phyloP scores from a whole-genome alignment of 2,888 invertebrate genomes.

The Trissonchulus sp. region DNA sequence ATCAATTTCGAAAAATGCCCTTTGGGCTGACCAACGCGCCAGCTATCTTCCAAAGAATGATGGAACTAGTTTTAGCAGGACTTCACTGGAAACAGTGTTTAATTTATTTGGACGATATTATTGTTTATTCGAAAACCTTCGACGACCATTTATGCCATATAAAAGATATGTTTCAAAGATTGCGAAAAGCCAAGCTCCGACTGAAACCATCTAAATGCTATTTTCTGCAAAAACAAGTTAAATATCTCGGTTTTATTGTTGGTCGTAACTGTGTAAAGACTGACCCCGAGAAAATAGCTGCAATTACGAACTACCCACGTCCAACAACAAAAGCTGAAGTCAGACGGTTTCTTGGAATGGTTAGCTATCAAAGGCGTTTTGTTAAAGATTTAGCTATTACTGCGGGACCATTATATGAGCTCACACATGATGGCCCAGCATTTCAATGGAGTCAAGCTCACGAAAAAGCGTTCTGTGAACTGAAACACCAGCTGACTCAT shows the following conservation, averaged over 20 bases:
- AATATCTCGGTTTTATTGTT: constrained; percentile 36
- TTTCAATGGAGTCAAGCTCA: constrained; percentile 35
- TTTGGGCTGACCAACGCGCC: too few species aligned
- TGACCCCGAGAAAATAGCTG: constrained; percentile 29
- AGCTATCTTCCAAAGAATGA: too few species aligned
- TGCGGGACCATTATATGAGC: constrained; percentile 35
- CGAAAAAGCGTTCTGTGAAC: constrained; percentile 31
- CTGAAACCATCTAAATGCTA: constrained; percentile 37
- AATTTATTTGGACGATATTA: constrained; percentile 35
- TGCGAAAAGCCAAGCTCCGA: constrained; percentile 31
- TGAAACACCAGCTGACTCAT: constrained; percentile 31
- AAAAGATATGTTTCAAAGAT: constrained; percentile 32
- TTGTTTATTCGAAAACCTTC: constrained; percentile 31
- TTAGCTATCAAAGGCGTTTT: constrained; percentile 34
- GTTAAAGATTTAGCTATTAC: constrained; percentile 36
- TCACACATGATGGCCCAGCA: constrained; percentile 37
- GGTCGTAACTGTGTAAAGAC: constrained; percentile 30
- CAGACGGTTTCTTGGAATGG: constrained; percentile 38
- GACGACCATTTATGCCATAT: constrained; percentile 33
- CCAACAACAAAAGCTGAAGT: constrained; percentile 36
- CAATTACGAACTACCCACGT: constrained; percentile 33
- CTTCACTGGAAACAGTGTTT: constrained; percentile 4
- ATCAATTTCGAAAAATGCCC: too few species aligned
- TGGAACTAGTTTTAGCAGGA: background rate
- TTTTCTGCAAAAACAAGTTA: constrained; percentile 22